Percentiles rank a stretch among this genome's conserved stretches.
Conservation (phyloP, 2,888 invertebrate genomes). For the Augochlorella aurata region DNA sequence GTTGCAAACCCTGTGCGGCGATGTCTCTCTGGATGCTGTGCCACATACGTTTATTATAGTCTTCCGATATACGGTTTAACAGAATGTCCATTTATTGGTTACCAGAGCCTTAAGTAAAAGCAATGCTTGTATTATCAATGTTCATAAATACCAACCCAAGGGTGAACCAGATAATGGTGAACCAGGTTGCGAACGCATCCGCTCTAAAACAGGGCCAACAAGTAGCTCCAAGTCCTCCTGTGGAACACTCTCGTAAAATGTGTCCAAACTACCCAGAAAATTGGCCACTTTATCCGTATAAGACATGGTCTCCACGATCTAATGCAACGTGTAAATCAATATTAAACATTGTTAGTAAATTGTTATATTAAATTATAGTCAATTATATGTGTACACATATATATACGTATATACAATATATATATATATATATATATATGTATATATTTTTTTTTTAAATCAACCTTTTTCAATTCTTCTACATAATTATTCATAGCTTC, state of each 20-base stretch:
- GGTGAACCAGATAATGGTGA: conserved; percentile 85
- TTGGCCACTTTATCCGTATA: conserved; percentile 95
- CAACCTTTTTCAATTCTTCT: conserved; percentile 93
- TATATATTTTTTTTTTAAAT: background rate
- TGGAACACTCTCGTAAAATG: conserved; percentile 87
- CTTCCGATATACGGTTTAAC: background rate
- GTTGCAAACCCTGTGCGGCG: conserved; percentile 84
- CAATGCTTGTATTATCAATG: background rate
- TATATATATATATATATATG: background rate
- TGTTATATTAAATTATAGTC: background rate
- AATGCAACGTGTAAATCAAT: conserved; percentile 67
- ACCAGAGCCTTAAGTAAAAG: background rate
- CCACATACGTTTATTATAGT: conserved; percentile 24
- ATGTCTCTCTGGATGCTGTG: conserved; percentile 87
- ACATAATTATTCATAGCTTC: conserved; percentile 96
- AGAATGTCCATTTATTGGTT: background rate
- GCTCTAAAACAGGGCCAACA: conserved; percentile 89
- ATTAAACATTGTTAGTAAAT: conserved; percentile 10
- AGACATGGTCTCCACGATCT: conserved; percentile 99
- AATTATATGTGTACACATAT: background rate
- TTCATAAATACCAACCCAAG: conserved; percentile 63
- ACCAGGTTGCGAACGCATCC: conserved; percentile 87
- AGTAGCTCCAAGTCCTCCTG: conserved; percentile 89
- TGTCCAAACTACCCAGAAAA: conserved; percentile 91
- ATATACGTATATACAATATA: background rate